phyloP scores from a whole-genome alignment of 2,797 vertebrate species.

The Setipinna tenuifilis region DNA sequence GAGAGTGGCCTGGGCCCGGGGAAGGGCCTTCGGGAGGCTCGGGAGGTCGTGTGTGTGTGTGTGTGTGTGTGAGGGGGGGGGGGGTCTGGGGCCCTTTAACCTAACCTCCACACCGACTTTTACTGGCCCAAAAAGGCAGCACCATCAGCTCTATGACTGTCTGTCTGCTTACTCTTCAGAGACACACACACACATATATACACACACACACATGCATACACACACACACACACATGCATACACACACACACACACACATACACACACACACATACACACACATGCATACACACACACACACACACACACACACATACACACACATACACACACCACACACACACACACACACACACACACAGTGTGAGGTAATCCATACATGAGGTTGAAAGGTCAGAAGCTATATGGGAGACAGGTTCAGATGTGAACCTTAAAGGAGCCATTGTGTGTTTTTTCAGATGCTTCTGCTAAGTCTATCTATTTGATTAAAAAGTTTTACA shows the following conservation, averaged over 20 bases:
- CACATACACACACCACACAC: neutral
- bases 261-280: neutral
- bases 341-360: neutral
- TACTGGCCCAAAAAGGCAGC: neutral
- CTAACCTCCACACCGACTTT: neutral
- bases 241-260: neutral
- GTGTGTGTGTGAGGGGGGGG: neutral
- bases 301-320: neutral
- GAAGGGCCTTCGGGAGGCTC: conserved; percentile 66
- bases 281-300: neutral
- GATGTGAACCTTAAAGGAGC: neutral
- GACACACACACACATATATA: neutral
- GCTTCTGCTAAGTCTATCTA: neutral
- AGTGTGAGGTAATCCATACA: neutral
- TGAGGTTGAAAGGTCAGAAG: neutral
- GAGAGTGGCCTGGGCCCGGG: conserved; percentile 65
- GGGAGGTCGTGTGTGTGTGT: conserved; percentile 19
- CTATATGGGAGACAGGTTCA: neutral
- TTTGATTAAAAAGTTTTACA: neutral
- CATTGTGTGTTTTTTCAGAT: neutral
- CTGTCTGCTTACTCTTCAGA: neutral
- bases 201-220: neutral
- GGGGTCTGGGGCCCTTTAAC: neutral
- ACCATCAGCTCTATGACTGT: neutral
- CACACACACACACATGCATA: neutral